Base-by-base conservation (phyloP, 2,113 vertebrate species). In the Tachuris rubrigastra region DNA sequence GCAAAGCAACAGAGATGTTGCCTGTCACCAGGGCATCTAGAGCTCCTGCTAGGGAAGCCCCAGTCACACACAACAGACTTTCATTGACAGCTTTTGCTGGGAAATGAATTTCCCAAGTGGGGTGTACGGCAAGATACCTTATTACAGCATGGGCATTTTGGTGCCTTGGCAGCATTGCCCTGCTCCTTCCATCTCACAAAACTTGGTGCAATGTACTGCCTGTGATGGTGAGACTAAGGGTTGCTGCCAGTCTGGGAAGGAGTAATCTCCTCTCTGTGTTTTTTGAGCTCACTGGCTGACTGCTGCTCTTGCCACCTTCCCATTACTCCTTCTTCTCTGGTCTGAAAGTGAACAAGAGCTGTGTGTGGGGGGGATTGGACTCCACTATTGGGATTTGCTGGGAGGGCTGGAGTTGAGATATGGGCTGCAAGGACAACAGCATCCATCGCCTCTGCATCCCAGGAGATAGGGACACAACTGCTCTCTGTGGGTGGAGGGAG, bases 121-220 rank as follows among this genome's bases (percentile, higher is more conserved):
- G 4, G 2, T 50, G 11, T 71, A 39, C 56, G 14, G 33, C 39
- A 94, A 68, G 65, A 72, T 14, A 85, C 11, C 12, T 46, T 81
- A 28, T 33, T 89, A 50, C 9, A 72, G 23, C 10, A 14, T 60
- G 44, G 60, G 1, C 6, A 13, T 75, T 89, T 67, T 55, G 18
- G 12, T 50, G 42, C 30, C 21, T 58, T 78, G 56, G 33, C 18
- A 82, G 21, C 27, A 41, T 28, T 60, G 12, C 12, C 18, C 14
- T 56, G 6, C 31, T 93, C 23, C 35, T 89, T 25, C 44, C 4
- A 52, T 17, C 25, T 44, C 53, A 59, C 13, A 89, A 41, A 87
- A 27, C 18, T 28, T 0, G 1, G 4, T 35, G 11, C 6, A 24
- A 39, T 22, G 37, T 53, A n/a, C 6, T n/a, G 25, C 12, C 24